Evolutionary conservation across 2,113 vertebrate genomes (phyloP), one percentile per base, ranked within the genome.

Genomic region (Tonatia bakeri): DNA sequence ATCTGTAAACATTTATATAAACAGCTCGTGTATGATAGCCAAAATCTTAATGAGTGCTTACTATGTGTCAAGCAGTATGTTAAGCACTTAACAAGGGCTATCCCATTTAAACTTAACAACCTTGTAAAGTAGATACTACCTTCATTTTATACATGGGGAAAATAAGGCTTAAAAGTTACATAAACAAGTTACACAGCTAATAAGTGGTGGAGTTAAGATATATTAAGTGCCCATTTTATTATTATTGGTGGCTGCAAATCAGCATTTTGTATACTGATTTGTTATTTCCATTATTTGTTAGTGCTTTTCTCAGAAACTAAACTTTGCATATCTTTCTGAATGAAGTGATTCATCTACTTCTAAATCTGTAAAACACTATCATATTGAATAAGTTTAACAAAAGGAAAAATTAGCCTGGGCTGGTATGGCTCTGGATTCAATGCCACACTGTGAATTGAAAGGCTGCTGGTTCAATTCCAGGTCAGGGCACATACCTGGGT

Each of bases 231-330:
- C 43, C 28, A 4, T 82, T 91, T 88, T 92, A 90, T 73, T 86
- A 88, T 33, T 80, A 70, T 52, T 87, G 69, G 43, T 82, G 69
- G 17, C 36, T 96, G 22, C 36, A 94, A 83, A 92, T 69, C 65
- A 80, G 38, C 90, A 70, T 45, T 89, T 76, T 89, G 26, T 88
- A n/a, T n/a, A n/a, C n/a, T n/a, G n/a, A n/a, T n/a, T n/a, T n/a
- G n/a, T n/a, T n/a, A n/a, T n/a, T 70, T 72, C 28, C 19, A 85
- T 76, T 69, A 88, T 77, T 43, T 95, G 38, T 76, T 45, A 90
- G 47, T 76, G 61, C 61, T 75, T 81, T 90, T 90, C 76, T 91
- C 38, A 95, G 83, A 77, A 96, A 96, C 76, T 87, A 91, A 95
- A 91, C 33, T 85, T 50, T 82, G 26, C 14, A 36, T 84, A 19